Base-by-base conservation (phyloP, 2,113 vertebrate genomes). In the Malurus elegans region DNA sequence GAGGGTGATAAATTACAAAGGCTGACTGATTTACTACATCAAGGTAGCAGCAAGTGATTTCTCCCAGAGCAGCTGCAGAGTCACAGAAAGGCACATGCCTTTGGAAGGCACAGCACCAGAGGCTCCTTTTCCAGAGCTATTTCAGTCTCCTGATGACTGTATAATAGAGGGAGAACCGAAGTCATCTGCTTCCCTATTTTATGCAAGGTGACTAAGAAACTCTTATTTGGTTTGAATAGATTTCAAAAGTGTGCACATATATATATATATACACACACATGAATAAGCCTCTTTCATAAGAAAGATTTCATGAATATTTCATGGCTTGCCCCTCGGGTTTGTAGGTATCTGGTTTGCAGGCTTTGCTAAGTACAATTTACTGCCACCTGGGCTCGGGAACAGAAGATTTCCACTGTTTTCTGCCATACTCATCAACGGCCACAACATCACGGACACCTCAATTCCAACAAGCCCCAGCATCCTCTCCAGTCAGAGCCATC, bases 221-320 rank as follows among this genome's bases (percentile, higher is more conserved):
- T 83, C 93, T 90, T 97, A 92, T 96, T 96, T 95, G 94, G 83
- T 67, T 96, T 96, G 93, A 96, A 94, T 61, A 73, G 76, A 92
- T 94, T 95, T 97, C 90, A 95, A 88, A 95, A 96, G 82, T 47
- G 75, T 78, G 82, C 71, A 18, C 16, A 69, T 45, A 80, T 42
- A 20, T 42, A 25, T 19, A 58, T 11, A 51, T 9, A 50, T 7
- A 78, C 1, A 81, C 7, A 13, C 11, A 86, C 45, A 78, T 95
- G 95, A 97, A 96, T 95, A 85, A 96, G 66, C 25, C 73, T 87
- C 95, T 94, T 97, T 96, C 92, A 97, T 96, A 95, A 70, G 91
- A 92, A 95, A 86, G 67, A 12, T 40, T 95, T 91, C 95, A 96
- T 97, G 95, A 95, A 96, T 96, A 95, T 97, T 97, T 96, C 90